These are phyloP conservation scores for Peucedramus taeniatus DNA, from an alignment of 2,113 vertebrate species.

Conservation along the genomic window DNA sequence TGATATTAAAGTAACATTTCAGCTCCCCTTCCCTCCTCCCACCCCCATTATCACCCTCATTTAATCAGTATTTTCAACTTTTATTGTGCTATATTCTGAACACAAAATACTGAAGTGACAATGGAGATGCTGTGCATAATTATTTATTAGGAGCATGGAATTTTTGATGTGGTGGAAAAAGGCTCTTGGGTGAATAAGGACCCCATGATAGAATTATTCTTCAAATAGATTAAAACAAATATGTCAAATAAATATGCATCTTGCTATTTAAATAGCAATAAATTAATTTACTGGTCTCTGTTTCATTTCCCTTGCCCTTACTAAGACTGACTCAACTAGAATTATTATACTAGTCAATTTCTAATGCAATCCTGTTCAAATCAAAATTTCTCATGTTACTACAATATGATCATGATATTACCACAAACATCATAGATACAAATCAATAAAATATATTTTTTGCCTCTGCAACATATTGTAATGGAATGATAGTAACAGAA, in stretches of 20 bases:
- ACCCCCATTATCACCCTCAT: neutral
- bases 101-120: neutral
- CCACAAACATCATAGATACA: neutral
- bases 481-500: neutral
- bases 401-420: neutral
- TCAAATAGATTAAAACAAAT: neutral
- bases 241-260: neutral
- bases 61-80: neutral
- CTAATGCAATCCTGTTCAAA: neutral
- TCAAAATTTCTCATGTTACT: neutral
- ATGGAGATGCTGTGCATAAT: neutral
- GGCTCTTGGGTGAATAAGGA: neutral
- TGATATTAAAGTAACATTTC: neutral
- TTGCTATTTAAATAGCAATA: neutral
- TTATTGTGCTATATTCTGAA: neutral
- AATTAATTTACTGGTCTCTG: neutral
- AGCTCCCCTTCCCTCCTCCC: accelerated
- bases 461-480: neutral
- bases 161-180: neutral
- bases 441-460: neutral
- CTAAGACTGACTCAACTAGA: neutral
- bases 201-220: neutral
- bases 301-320: neutral
- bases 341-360: neutral
- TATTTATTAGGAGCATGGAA: neutral